Evolutionary conservation across 2,888 invertebrate species (phyloP).

Genomic region (Drosophila subquinaria): DNA sequence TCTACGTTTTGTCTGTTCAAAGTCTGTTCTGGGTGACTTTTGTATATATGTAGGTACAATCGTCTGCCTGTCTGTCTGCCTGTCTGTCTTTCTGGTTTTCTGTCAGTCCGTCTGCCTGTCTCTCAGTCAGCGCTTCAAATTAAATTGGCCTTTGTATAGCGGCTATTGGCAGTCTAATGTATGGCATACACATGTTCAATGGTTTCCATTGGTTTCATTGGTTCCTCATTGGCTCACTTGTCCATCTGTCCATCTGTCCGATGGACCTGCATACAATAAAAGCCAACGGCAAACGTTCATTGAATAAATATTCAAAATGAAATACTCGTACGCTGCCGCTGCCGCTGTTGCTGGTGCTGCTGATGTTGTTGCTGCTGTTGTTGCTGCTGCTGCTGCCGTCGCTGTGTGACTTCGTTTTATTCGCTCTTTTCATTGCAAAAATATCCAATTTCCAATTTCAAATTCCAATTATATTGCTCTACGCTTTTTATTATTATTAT

Average conservation of each 20-base stretch:
- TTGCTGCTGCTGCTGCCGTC: slow-evolving; percentile 22
- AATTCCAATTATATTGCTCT: slow-evolving; percentile 78
- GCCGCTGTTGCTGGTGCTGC: slow-evolving; percentile 15
- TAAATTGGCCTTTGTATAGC: slow-evolving; percentile 75
- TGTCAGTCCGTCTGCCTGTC: slow-evolving; percentile 6
- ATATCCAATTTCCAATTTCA: slow-evolving; percentile 79
- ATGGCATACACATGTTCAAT: slow-evolving; percentile 61
- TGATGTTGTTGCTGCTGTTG: slow-evolving; percentile 10
- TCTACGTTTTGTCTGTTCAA: slow-evolving; percentile 59
- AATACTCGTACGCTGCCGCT: slow-evolving; percentile 33
- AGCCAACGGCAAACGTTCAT: slow-evolving; percentile 73
- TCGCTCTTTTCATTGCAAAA: slow-evolving; percentile 62
- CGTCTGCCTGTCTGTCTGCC: slow-evolving; percentile 18
- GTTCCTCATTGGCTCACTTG: slow-evolving; percentile 40
- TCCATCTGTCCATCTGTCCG: slow-evolving; percentile 40
- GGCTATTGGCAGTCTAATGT: slow-evolving; percentile 61
- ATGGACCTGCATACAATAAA: slow-evolving; percentile 69
- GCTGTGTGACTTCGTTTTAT: slow-evolving; percentile 47
- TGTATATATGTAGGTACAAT: not conserved
- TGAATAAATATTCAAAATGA: slow-evolving; percentile 78
- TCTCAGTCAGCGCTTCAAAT: slow-evolving; percentile 56
- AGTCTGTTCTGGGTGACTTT: slow-evolving; percentile 49
- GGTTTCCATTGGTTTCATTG: slow-evolving; percentile 41
- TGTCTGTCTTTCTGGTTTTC: slow-evolving; percentile 4
- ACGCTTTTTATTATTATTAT: slow-evolving; percentile 73